These are phyloP conservation scores for Rhamnusium bicolor DNA, from an alignment of 2,888 invertebrate species.

Conservation along the genomic window DNA sequence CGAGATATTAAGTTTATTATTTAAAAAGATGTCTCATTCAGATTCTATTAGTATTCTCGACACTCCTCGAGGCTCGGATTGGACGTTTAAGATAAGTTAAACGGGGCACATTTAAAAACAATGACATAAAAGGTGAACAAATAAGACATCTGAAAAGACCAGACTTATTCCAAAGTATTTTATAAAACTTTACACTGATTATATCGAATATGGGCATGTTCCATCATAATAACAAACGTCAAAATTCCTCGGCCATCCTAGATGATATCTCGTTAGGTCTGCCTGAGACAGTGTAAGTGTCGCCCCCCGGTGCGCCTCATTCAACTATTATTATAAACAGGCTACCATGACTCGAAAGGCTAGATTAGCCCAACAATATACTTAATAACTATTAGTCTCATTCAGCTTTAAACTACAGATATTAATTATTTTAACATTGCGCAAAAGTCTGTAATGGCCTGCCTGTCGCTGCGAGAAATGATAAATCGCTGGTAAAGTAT, in stretches of 20 bases:
- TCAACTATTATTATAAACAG: constrained; percentile 68
- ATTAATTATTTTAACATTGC: constrained; percentile 50
- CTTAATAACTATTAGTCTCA: constrained; percentile 58
- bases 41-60: constrained; percentile 32
- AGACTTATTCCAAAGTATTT: constrained; percentile 22
- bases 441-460: constrained; percentile 32
- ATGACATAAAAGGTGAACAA: constrained; percentile 39
- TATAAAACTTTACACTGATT: constrained; percentile 47
- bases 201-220: constrained; percentile 44
- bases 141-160: constrained; percentile 37
- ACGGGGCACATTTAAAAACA: constrained; percentile 32
- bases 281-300: constrained; percentile 66
- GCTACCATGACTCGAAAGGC: constrained; percentile 56
- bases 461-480: constrained; percentile 55
- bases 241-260: constrained; percentile 63
- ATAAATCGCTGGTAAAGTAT: constrained; percentile 55
- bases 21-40: constrained; percentile 21
- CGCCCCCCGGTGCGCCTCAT: constrained; percentile 68
- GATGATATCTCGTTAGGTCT: constrained; percentile 64
- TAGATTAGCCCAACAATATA: constrained; percentile 48
- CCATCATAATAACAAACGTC: constrained; percentile 61
- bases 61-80: constrained; percentile 24
- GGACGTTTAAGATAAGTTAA: constrained; percentile 28
- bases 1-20: not conserved
- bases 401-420: constrained; percentile 51